A percentile compares a stretch with the other conserved stretches of the same genome.
These are phyloP conservation scores for Callopanchax toddi DNA, from an alignment of 2,113 vertebrate genomes.

Conservation along the genomic window DNA sequence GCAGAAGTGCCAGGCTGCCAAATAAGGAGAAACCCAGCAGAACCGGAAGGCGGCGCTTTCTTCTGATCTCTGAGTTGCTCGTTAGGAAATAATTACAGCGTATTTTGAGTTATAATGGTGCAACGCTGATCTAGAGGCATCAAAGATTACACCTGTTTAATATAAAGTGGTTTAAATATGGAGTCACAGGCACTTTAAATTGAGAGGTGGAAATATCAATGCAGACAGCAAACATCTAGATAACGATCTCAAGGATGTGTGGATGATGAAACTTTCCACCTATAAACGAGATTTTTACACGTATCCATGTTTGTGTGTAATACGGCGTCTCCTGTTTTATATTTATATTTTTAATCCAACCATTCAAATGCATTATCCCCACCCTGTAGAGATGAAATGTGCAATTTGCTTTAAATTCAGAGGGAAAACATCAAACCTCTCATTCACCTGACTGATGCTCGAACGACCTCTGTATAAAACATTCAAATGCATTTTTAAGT, in stretches of 20 bases:
- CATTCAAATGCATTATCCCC: conserved; percentile 30
- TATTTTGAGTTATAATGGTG: too few species aligned
- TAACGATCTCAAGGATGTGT: conserved; percentile 16
- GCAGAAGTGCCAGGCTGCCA: too few species aligned
- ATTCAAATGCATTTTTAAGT: conserved; percentile 60
- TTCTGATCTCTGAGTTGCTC: too few species aligned
- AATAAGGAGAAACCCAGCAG: too few species aligned
- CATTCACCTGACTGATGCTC: conserved; percentile 56
- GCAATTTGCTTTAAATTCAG: conserved; percentile 48
- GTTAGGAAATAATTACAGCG: too few species aligned
- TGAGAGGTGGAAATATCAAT: too few species aligned
- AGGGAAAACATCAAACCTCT: conserved; percentile 42
- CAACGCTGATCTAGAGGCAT: too few species aligned
- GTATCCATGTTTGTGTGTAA: conserved; percentile 1
- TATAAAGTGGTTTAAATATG: too few species aligned
- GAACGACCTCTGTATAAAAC: conserved; percentile 35
- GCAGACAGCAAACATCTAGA: too few species aligned
- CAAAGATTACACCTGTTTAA: too few species aligned
- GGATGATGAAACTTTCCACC: conserved; percentile 19
- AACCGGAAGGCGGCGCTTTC: too few species aligned
- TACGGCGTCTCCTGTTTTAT: background rate
- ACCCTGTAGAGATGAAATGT: conserved; percentile 36
- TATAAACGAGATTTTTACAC: conserved; percentile 47
- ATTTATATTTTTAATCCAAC: conserved; percentile 14
- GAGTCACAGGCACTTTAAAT: too few species aligned